These are phyloP conservation scores for Polydesmus complanatus DNA, from an alignment of 2,888 invertebrate genomes.

Conservation along the genomic window DNA sequence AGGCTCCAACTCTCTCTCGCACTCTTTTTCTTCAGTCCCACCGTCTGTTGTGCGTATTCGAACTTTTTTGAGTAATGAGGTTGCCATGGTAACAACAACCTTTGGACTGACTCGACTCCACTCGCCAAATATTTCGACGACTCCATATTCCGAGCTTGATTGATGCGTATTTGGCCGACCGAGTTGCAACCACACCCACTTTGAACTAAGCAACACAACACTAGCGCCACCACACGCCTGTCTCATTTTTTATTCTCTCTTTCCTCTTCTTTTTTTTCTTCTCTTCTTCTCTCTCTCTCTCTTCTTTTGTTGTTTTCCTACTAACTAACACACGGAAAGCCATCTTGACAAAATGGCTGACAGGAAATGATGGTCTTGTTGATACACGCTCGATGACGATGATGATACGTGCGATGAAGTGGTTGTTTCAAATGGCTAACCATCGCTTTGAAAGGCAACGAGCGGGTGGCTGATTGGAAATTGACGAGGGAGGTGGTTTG, in stretches of 20 bases:
- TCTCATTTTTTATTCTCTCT: no score
- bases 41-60: no score
- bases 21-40: no score
- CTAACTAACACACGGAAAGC: neutral
- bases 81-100: neutral
- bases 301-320: neutral
- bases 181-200: neutral
- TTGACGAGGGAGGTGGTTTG: no score
- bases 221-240: neutral
- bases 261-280: neutral
- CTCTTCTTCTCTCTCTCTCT: no score
- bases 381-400: neutral
- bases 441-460: no score
- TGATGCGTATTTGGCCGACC: neutral
- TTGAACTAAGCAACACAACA: neutral
- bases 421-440: neutral
- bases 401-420: neutral
- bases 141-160: neutral
- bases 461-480: no score
- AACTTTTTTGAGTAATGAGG: no score
- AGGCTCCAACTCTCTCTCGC: no score
- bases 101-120: neutral
- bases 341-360: neutral
- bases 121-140: no score
- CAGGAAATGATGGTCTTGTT: neutral